Evolutionary conservation across 2,888 invertebrate species (phyloP).

Genomic region (Plemyria rubiginata): DNA sequence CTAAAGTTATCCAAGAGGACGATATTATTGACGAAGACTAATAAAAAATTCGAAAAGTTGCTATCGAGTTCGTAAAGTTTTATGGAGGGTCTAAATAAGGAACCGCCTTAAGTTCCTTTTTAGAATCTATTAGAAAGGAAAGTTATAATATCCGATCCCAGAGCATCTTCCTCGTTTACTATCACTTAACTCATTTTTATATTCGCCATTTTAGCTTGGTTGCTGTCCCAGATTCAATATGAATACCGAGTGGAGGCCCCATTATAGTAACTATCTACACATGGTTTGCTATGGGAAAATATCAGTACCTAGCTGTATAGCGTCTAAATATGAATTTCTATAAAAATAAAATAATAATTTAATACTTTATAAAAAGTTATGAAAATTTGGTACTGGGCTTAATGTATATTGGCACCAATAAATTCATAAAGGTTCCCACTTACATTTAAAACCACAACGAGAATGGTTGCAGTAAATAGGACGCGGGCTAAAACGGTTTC

Average conservation of each 20-base stretch:
- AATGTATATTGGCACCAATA: neutral
- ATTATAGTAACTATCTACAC: constrained; percentile 62
- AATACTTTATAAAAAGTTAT: neutral
- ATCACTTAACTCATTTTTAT: constrained; percentile 81
- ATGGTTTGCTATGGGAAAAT: constrained; percentile 64
- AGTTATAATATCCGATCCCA: constrained; percentile 67
- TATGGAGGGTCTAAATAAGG: constrained; percentile 54
- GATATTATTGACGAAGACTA: constrained; percentile 35
- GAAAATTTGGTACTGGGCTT: neutral
- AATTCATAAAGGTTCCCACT: neutral
- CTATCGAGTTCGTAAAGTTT: constrained; percentile 50
- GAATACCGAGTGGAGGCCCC: constrained; percentile 68
- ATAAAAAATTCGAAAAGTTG: constrained; percentile 40
- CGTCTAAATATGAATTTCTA: neutral
- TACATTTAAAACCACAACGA: constrained; percentile 30
- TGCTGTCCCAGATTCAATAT: constrained; percentile 71
- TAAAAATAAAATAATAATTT: no score
- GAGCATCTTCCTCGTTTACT: constrained; percentile 66
- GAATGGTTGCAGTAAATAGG: constrained; percentile 46
- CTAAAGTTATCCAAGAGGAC: constrained; percentile 19
- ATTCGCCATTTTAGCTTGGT: constrained; percentile 72
- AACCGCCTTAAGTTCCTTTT: constrained; percentile 54
- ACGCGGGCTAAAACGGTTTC: constrained; percentile 40
- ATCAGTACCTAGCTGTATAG: constrained; percentile 37
- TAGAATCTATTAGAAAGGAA: constrained; percentile 68